Conservation (phyloP, 2,888 invertebrate species). For the Pachymerium ferrugineum region DNA sequence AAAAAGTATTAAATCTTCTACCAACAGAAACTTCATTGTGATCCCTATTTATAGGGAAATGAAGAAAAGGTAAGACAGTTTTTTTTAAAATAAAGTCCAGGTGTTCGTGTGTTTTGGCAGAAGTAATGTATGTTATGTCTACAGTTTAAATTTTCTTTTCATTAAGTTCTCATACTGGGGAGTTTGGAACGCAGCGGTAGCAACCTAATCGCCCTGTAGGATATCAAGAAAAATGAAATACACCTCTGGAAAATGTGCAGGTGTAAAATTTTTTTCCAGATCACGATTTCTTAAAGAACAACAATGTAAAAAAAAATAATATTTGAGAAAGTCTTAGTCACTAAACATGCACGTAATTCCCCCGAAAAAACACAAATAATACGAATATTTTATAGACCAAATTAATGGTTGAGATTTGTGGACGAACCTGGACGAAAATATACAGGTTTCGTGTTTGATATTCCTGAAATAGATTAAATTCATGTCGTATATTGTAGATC, state of each 20-base stretch:
- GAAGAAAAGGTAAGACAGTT: background rate
- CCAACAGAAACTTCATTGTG: background rate
- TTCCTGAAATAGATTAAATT: too few relatives aligned
- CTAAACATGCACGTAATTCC: too few relatives aligned
- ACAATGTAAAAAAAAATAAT: constrained; percentile 10
- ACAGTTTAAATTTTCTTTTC: background rate
- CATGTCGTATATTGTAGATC: too few relatives aligned
- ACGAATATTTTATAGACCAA: too few relatives aligned
- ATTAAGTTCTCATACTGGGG: constrained; percentile 5
- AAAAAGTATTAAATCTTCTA: constrained; percentile 1
- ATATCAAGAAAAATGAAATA: background rate
- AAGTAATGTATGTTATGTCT: background rate
- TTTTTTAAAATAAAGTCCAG: background rate
- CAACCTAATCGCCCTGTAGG: constrained; percentile 1
- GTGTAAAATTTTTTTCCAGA: background rate
- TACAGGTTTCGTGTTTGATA: too few relatives aligned
- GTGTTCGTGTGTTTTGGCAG: background rate
- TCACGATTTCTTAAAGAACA: background rate
- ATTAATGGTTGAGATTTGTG: too few relatives aligned
- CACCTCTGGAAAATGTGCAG: background rate
- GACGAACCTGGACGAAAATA: too few relatives aligned
- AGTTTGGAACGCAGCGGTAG: constrained; percentile 17
- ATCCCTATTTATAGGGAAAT: too few relatives aligned
- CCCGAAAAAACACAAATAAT: too few relatives aligned
- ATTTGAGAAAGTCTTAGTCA: too few relatives aligned